Base-by-base conservation (phyloP, 2,888 invertebrate species). In the Colletes collaris region DNA sequence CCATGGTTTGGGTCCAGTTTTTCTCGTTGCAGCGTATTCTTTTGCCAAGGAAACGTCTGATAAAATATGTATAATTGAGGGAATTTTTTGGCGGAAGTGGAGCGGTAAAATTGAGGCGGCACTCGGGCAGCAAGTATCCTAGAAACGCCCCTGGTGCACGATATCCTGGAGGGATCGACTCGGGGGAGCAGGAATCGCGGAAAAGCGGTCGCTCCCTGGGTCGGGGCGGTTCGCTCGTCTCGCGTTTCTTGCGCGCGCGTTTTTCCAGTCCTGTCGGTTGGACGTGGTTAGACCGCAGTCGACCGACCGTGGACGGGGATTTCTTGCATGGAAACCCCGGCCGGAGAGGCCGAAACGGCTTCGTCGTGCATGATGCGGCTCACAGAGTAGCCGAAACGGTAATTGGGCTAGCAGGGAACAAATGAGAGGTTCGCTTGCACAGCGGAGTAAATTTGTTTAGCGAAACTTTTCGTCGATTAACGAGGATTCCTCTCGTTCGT, bases 391-490 rank as follows among this genome's bases (percentile, higher is more conserved):
- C 50, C n/a, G 68, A 55, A 50, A 66, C 55, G 65, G 63, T 76
- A 76, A 76, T 76, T 76, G 72, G 60, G 64, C 75, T 68, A 66
- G 60, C 60, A 40, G 44, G 65, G 75, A 74, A 78, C 68, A 75
- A 75, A 78, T 53, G 60, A 37, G 46, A 13, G 62, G 59, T 55
- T 70, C 55, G 50, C 58, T 50, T 44, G 37, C 46, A 35, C 56
- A 11, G 40, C 44, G 49, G 19, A 56, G 37, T 35, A 64, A 75
- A 75, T 75, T 63, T 75, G 75, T 75, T 75, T 75, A 75, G 58
- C 63, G 62, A 64, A 75, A 75, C 75, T 75, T 75, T 75, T 71
- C 75, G 46, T 46, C 75, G 75, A 75, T 75, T 71, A 64, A 67
- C 75, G 16, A 19, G 50, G 63, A 71, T 58, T 50, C 6, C 52